These are phyloP conservation scores for Mesoclemmys tuberculata DNA, from an alignment of 2,113 vertebrate species.

Conservation along the genomic window DNA sequence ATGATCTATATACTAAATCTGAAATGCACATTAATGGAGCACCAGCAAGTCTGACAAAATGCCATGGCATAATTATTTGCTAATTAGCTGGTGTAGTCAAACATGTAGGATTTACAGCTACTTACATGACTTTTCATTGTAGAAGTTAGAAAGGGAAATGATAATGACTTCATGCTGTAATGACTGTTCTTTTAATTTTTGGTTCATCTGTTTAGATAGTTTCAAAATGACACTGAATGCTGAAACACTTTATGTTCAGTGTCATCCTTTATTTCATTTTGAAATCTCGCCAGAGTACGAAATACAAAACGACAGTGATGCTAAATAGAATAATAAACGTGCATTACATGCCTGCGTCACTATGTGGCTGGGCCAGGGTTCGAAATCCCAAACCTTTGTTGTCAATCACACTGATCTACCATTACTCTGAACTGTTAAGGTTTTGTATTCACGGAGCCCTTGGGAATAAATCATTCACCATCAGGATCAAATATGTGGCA, in stretches of 20 bases:
- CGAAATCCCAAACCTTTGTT: conserved; percentile 22
- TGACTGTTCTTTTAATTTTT: conserved; percentile 23
- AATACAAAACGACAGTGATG: conserved; percentile 48
- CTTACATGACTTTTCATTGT: conserved; percentile 64
- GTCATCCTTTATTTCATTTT: conserved; percentile 52
- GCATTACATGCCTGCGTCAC: background rate
- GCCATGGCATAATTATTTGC: conserved; percentile 63
- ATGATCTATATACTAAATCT: conserved; percentile 33
- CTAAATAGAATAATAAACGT: conserved; percentile 41
- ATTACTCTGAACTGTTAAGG: conserved; percentile 8
- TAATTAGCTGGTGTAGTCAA: conserved; percentile 72
- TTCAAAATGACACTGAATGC: conserved; percentile 40
- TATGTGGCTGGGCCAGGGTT: background rate
- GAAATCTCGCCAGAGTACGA: conserved; percentile 30
- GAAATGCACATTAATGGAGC: conserved; percentile 48
- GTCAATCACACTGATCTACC: conserved; percentile 38
- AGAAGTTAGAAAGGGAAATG: conserved; percentile 14
- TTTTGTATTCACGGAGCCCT: background rate
- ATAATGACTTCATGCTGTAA: conserved; percentile 55
- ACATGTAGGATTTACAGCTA: conserved; percentile 68
- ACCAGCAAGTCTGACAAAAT: conserved; percentile 63
- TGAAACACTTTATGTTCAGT: conserved; percentile 33
- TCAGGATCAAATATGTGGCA: background rate
- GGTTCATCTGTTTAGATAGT: conserved; percentile 27
- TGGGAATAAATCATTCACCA: conserved; percentile 25